Base-by-base conservation (phyloP, 2,888 invertebrate genomes). In the Pachliopta kotzebuea region DNA sequence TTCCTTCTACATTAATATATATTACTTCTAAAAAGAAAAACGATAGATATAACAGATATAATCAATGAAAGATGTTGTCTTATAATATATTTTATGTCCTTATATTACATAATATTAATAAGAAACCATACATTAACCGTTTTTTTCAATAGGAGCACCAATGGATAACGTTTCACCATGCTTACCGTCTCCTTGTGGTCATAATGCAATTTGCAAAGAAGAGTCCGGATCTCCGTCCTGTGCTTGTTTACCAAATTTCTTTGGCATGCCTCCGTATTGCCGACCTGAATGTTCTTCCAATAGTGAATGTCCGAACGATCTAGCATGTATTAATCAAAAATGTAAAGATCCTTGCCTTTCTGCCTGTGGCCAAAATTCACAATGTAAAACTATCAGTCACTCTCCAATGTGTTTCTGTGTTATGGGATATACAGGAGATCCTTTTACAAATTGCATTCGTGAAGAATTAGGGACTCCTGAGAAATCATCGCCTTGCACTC, bases 181-280 rank as follows among this genome's bases (percentile, higher is more conserved):
- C 72, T 78, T 91, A 1, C 95, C 95, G 42, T 94, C 95, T 2
- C 95, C 95, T 4, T 95, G 95, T 79, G 95, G 95, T 45, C 77
- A 85, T 61, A 87, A 95, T 77, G 93, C 95, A 0, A 86, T 93
- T 74, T 95, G 95, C 73, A 88, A 93, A 76, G 92, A 90, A 62
- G 77, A 92, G 42, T 85, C 87, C 53, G 92, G 90, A 57, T 86
- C 92, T 68, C 94, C 95, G n/a, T 93, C 94, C 0, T 96, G 96
- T 76, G 93, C 94, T 57, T 96, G 96, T 78, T 79, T 94, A 71
- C 88, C 93, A 62, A 93, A 93, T 64, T 96, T 93, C 78, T 90
- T 94, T 66, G 96, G 96, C 63, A 88, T 93, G n/a, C 96, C 96
- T 31, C 96, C 96, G 59, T 94, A 94, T 77, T 96, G 96, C 75